Percentiles rank a stretch among this genome's conserved stretches.
Conservation (phyloP, 2,113 vertebrate species). For the Regulus satrapa region DNA sequence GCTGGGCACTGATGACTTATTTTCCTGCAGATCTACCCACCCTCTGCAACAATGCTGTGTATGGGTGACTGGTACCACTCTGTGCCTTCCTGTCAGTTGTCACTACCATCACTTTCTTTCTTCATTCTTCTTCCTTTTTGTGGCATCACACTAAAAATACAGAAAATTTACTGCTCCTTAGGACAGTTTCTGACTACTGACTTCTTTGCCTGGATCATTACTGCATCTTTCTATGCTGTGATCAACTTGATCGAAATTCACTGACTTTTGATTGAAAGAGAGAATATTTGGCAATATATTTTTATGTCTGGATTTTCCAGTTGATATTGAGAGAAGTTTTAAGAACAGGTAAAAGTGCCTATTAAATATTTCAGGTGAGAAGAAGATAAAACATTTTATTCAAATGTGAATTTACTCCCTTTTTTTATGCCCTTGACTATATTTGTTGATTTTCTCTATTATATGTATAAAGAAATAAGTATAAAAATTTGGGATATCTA, state of each 20-base stretch:
- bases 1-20: not conserved
- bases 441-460: not conserved
- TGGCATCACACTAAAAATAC: not conserved
- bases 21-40: not conserved
- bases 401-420: not conserved
- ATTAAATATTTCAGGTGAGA: not conserved
- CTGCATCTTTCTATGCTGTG: not conserved
- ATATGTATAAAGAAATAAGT: not conserved
- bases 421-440: not conserved
- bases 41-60: not conserved
- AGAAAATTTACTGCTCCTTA: not conserved
- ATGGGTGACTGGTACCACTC: not conserved
- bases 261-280: not conserved
- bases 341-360: not conserved
- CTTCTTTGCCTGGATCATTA: not conserved
- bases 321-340: not conserved
- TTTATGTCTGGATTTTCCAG: not conserved
- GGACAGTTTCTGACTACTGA: not conserved
- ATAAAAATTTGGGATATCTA: not conserved
- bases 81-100: not conserved
- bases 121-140: not conserved
- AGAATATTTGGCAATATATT: not conserved
- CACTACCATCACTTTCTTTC: not conserved
- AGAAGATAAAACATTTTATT: not conserved
- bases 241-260: not conserved